Base-by-base conservation (phyloP, 2,888 invertebrate species). In the Pyrrhia umbra region DNA sequence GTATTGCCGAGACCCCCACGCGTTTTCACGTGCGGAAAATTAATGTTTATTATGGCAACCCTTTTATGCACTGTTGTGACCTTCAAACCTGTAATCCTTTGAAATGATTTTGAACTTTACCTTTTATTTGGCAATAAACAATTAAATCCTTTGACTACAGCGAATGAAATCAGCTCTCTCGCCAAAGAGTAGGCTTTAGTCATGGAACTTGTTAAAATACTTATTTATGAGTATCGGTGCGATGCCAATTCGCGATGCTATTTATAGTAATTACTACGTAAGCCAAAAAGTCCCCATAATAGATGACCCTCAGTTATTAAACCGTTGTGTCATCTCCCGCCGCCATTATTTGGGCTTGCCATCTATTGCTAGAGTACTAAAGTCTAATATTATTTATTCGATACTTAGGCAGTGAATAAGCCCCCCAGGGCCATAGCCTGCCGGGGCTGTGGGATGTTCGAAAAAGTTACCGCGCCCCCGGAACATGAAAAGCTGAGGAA, bases 11-110 rank as follows among this genome's bases (percentile, higher is more conserved):
- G 57, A 30, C 52, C 71, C n/a, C 52, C 65, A 30, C 56, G 64
- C 65, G 65, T 57, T 57, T 63, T 34, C 75, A 75, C 70, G 55
- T 69, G 70, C 46, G 45, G 50, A 25, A 71, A 58, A 71, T 54
- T 63, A 45, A 75, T 52, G 76, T 63, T 70, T 57, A 54, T 70
- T 54, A 54, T 37, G 49, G n/a, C 47, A 45, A 6, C 56, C 56
- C 52, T 63, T 54, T 34, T 52, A 70, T 57, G 51, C 55, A 62
- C 23, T 37, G 39, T 18, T 6, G 27, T 52, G 49, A 70, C 52
- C 51, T 71, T 57, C 20, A 39, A 20, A 52, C 49, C 47, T 37
- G 49, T 40, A 9, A 9, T 43, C 18, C 21, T 25, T 46, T 39
- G 16, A n/a, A 63, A 39, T 39, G n/a, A 20, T 30, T 18, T 20